These are phyloP conservation scores for Microctenopoma steveboyesi DNA, from an alignment of 2,797 vertebrate genomes.

Conservation along the genomic window DNA sequence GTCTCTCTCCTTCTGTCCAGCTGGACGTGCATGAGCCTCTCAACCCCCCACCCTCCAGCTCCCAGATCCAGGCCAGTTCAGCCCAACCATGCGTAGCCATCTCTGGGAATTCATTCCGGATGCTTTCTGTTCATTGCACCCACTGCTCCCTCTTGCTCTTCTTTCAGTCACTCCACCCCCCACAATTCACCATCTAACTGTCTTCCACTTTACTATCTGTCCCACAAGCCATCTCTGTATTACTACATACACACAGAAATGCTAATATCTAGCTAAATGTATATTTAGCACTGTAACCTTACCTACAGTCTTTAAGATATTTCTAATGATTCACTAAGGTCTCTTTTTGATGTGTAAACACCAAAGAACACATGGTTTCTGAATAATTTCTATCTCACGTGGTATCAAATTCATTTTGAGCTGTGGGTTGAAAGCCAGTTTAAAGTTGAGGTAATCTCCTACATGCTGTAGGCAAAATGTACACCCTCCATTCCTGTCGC, in stretches of 20 bases:
- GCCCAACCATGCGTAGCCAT: constrained; percentile 80
- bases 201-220: constrained; percentile 43
- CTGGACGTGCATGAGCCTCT: constrained; percentile 73
- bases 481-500: constrained; percentile 11
- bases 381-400: neutral
- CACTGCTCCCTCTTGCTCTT: constrained; percentile 44
- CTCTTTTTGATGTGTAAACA: constrained; percentile 4
- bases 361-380: neutral
- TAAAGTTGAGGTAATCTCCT: constrained; percentile 19
- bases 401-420: constrained; percentile 1
- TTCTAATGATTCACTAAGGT: neutral
- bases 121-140: constrained; percentile 79
- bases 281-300: neutral
- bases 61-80: constrained; percentile 81
- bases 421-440: constrained; percentile 2
- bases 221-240: constrained; percentile 39
- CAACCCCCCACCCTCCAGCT: constrained; percentile 72
- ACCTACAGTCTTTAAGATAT: neutral
- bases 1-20: constrained; percentile 73
- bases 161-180: constrained; percentile 49
- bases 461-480: constrained; percentile 14
- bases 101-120: constrained; percentile 82
- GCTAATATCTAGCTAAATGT: neutral
- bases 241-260: constrained; percentile 3
- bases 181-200: constrained; percentile 26